A percentile compares a stretch with the other conserved stretches of the same genome.
phyloP scores from a whole-genome alignment of 2,113 vertebrate genomes.

The Pagrus major region DNA sequence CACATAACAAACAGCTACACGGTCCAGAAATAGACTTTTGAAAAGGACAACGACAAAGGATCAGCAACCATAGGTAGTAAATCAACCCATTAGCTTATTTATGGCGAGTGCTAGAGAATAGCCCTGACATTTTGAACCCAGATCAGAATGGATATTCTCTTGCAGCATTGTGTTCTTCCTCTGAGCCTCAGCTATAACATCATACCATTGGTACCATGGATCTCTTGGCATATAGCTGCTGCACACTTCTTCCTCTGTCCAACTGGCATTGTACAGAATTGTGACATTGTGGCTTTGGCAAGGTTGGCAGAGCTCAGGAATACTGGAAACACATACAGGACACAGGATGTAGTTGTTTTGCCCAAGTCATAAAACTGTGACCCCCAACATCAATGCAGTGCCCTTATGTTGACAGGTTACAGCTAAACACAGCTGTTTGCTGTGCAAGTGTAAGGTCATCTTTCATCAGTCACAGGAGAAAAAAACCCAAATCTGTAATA shows the following conservation, averaged over 20 bases:
- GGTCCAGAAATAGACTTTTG: slow-evolving; percentile 93
- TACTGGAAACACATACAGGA: slow-evolving; percentile 81
- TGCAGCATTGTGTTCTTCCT: slow-evolving; percentile 29
- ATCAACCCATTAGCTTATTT: slow-evolving; percentile 87
- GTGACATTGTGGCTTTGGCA: slow-evolving; percentile 87
- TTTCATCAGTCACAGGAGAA: neutral
- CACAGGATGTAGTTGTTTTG: slow-evolving; percentile 63
- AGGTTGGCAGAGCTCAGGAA: slow-evolving; percentile 47
- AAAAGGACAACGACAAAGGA: slow-evolving; percentile 91
- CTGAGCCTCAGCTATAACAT: slow-evolving; percentile 20
- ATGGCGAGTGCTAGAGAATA: slow-evolving; percentile 74
- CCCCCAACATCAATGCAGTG: neutral
- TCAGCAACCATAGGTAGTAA: slow-evolving; percentile 85
- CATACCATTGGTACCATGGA: slow-evolving; percentile 89
- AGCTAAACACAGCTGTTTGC: neutral
- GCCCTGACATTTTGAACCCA: slow-evolving; percentile 72
- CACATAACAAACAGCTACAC: slow-evolving; percentile 86
- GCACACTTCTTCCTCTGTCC: slow-evolving; percentile 92
- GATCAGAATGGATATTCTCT: slow-evolving; percentile 55
- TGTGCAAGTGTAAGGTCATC: neutral
- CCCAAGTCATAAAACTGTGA: slow-evolving; percentile 32
- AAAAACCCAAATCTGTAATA: neutral
- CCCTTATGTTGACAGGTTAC: neutral
- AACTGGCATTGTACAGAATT: slow-evolving; percentile 86
- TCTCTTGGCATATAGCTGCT: slow-evolving; percentile 92